These are phyloP conservation scores for Parochlus steinenii DNA, from an alignment of 2,888 invertebrate species.

Conservation along the genomic window DNA sequence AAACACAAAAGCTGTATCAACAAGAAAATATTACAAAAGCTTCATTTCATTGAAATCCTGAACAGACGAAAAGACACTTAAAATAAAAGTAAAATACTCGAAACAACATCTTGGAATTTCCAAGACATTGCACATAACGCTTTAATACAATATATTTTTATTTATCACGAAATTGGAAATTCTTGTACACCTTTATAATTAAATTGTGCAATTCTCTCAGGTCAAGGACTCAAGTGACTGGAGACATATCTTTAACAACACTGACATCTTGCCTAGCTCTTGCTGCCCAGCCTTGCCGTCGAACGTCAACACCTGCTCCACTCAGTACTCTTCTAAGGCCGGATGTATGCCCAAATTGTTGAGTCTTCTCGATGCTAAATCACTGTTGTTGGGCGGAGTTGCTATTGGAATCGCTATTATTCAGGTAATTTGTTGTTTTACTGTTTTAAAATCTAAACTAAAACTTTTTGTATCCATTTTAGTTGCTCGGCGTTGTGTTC, in stretches of 20 bases:
- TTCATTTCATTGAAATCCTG: too few species aligned
- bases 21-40: too few species aligned
- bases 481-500: conserved; percentile 79
- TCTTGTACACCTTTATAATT: not conserved
- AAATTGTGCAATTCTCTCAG: too few species aligned
- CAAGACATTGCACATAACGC: too few species aligned
- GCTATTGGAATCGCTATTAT: conserved; percentile 71
- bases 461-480: conserved; percentile 24
- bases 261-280: conserved; percentile 26
- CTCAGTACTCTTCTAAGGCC: conserved; percentile 33
- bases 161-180: not conserved
- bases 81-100: too few species aligned
- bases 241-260: conserved; percentile 34
- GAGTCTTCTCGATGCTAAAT: conserved; percentile 47
- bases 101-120: too few species aligned
- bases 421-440: conserved; percentile 50
- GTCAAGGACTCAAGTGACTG: conserved; percentile 50
- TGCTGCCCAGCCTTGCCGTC: conserved; percentile 18
- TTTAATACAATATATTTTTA: conserved; percentile 7
- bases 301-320: conserved; percentile 23
- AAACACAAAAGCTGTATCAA: too few species aligned
- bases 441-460: conserved; percentile 3
- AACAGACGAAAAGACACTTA: too few species aligned
- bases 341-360: conserved; percentile 54
- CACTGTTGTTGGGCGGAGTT: conserved; percentile 61